Conservation (phyloP, 2,113 vertebrate genomes). For the Saccopteryx bilineata region DNA sequence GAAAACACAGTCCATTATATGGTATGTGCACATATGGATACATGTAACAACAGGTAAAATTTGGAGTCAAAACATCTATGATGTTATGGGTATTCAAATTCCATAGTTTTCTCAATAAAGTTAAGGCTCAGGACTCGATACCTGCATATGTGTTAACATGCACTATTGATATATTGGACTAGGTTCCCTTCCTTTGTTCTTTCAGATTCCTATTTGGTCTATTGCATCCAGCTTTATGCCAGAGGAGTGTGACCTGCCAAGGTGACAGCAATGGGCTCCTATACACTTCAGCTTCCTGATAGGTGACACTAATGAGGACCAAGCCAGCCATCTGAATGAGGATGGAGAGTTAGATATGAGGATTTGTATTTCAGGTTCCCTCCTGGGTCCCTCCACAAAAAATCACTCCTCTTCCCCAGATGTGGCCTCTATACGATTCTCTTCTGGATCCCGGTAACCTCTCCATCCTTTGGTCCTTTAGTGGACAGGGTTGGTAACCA, state of each 20-base stretch:
- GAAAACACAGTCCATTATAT: not conserved
- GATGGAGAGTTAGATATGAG: not conserved
- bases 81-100: not conserved
- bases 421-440: not conserved
- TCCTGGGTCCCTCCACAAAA: not conserved
- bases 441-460: not conserved
- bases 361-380: not conserved
- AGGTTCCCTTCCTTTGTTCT: not conserved
- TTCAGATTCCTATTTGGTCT: not conserved
- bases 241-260: no score
- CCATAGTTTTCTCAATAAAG: not conserved
- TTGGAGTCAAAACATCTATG: not conserved
- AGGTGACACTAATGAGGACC: not conserved
- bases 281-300: not conserved
- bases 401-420: not conserved
- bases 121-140: not conserved
- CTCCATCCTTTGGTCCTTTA: not conserved
- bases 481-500: not conserved
- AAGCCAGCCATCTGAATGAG: not conserved
- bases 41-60: not conserved
- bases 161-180: not conserved
- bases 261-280: not conserved
- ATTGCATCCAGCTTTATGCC: rapidly evolving
- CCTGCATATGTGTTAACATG: not conserved
- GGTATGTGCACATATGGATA: not conserved